Percentiles rank a stretch among this genome's conserved stretches.
Evolutionary conservation across 2,888 invertebrate species (phyloP).

Genomic region (Cylindroiulus punctatus): DNA sequence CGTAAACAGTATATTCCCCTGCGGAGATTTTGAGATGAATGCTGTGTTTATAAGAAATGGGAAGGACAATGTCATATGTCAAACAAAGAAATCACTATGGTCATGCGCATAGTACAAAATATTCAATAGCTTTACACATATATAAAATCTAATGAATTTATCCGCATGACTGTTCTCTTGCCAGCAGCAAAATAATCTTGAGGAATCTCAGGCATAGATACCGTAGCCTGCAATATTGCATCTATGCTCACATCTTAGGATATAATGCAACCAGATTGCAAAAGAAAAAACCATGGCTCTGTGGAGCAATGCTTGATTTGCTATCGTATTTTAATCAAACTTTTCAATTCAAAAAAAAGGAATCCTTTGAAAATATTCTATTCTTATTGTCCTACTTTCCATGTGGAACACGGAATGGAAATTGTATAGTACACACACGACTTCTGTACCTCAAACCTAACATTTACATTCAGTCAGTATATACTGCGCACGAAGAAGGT

Average conservation of each 20-base stretch:
- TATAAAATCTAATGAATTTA: background rate
- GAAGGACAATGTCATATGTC: too few species aligned
- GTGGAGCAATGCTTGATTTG: constrained; percentile 21
- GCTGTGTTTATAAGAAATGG: too few species aligned
- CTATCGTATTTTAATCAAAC: constrained; percentile 28
- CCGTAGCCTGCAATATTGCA: background rate
- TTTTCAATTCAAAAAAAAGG: constrained; percentile 34
- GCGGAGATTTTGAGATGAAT: too few species aligned
- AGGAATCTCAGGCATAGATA: background rate
- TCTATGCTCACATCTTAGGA: background rate
- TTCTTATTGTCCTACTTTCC: constrained; percentile 35
- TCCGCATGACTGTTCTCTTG: background rate
- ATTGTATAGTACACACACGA: background rate
- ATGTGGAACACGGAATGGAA: background rate
- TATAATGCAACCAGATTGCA: background rate
- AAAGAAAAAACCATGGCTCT: background rate
- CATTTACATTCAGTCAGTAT: background rate
- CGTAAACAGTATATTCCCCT: too few species aligned
- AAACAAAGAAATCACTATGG: background rate
- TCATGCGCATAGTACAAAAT: background rate
- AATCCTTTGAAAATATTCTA: background rate
- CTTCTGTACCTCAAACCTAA: constrained; percentile 12
- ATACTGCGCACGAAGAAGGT: background rate
- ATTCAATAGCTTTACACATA: background rate
- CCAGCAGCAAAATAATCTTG: background rate